A percentile compares a stretch with the other conserved stretches of the same genome.
phyloP scores from a whole-genome alignment of 2,888 invertebrate genomes.

The Hydrotaea diabolus region DNA sequence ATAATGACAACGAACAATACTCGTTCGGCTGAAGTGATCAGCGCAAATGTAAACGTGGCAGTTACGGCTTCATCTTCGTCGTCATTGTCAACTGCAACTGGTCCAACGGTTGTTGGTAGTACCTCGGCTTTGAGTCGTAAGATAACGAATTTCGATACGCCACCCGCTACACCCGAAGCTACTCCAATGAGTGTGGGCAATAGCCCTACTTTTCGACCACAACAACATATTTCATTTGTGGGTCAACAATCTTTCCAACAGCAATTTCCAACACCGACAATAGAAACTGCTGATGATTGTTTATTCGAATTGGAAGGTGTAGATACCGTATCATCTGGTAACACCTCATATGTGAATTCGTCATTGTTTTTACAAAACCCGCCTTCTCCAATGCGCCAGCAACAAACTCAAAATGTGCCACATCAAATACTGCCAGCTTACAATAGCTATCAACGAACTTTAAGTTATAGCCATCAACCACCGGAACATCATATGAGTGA shows the following conservation, averaged over 20 bases:
- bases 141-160: conserved; percentile 80
- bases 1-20: conserved; percentile 60
- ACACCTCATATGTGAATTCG: background rate
- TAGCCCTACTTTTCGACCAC: conserved; percentile 80
- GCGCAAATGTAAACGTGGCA: conserved; percentile 21
- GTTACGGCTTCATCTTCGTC: background rate
- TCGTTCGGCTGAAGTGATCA: conserved; percentile 48
- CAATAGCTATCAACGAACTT: conserved; percentile 59
- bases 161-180: conserved; percentile 80
- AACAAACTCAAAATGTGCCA: conserved; percentile 58
- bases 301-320: conserved; percentile 89
- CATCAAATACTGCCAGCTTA: conserved; percentile 50
- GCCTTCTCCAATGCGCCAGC: conserved; percentile 63
- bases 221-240: conserved; percentile 60
- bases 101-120: conserved; percentile 45
- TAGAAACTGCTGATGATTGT: conserved; percentile 84
- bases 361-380: conserved; percentile 63
- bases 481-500: conserved; percentile 81
- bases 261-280: conserved; percentile 69
- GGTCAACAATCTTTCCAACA: conserved; percentile 66
- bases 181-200: conserved; percentile 81
- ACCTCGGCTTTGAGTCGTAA: conserved; percentile 70
- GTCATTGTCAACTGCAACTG: conserved; percentile 12
- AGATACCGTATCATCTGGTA: conserved; percentile 64
- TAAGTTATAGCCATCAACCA: conserved; percentile 56